phyloP scores from a whole-genome alignment of 2,113 vertebrate genomes.

The Cyanoliseus patagonus region DNA sequence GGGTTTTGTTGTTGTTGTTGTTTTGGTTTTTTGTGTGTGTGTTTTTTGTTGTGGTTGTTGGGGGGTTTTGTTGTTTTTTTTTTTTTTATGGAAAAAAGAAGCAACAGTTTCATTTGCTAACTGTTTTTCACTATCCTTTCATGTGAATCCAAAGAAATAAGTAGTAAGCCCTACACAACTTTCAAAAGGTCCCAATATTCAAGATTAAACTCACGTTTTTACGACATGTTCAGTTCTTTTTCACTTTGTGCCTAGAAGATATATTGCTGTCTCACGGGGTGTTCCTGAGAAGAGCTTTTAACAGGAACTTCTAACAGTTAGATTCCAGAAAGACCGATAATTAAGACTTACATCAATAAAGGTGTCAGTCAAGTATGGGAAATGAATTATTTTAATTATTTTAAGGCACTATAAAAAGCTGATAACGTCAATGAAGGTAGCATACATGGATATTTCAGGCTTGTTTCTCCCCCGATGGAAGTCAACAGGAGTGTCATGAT shows the following conservation, averaged over 20 bases:
- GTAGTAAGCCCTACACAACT: not conserved
- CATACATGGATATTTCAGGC: not conserved
- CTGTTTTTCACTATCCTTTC: not conserved
- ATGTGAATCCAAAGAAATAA: not conserved
- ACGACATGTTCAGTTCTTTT: not conserved
- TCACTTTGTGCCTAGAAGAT: not conserved
- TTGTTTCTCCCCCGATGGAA: not conserved
- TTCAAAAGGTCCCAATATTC: not conserved
- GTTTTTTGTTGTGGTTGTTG: not conserved
- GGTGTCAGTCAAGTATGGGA: not conserved
- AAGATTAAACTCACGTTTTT: not conserved
- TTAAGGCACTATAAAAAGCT: not conserved
- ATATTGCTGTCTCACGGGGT: not conserved
- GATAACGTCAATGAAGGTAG: not conserved
- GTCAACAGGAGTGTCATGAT: not conserved
- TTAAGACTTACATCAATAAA: constrained; percentile 34
- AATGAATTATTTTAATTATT: constrained; percentile 45
- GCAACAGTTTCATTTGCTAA: not conserved
- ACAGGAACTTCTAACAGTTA: not conserved
- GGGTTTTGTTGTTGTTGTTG: not conserved
- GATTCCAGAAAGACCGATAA: not conserved
- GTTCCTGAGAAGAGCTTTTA: constrained; percentile 11
- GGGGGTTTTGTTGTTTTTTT: not conserved
- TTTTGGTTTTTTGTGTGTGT: not conserved
- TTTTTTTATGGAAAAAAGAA: not conserved